These are phyloP conservation scores for Plebejus argus DNA, from an alignment of 2,888 invertebrate genomes.

Conservation along the genomic window DNA sequence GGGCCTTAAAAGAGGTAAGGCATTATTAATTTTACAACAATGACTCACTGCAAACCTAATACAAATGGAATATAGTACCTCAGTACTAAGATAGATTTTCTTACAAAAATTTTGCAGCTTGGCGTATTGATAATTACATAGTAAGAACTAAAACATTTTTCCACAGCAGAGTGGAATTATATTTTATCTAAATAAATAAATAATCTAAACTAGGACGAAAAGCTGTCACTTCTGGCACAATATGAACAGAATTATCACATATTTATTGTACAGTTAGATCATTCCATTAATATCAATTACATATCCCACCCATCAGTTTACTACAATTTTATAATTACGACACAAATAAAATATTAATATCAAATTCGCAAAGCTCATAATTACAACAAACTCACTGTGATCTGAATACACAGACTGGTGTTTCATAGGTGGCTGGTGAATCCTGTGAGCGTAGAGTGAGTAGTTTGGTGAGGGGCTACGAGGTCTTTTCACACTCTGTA, in stretches of 20 bases:
- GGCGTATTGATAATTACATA: too few species aligned
- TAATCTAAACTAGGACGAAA: too few species aligned
- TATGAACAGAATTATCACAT: background rate
- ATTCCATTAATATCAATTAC: background rate
- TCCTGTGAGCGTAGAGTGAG: slow-evolving; percentile 65
- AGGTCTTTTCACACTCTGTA: slow-evolving; percentile 75
- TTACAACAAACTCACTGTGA: slow-evolving; percentile 73
- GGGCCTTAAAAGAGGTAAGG: too few species aligned
- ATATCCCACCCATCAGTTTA: background rate
- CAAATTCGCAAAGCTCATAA: background rate
- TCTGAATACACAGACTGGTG: slow-evolving; percentile 80
- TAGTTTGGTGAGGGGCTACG: slow-evolving; percentile 82
- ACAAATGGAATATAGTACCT: too few species aligned
- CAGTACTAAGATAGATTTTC: too few species aligned
- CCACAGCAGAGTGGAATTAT: too few species aligned
- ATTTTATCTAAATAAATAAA: too few species aligned
- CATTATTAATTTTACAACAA: too few species aligned
- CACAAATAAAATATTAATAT: background rate
- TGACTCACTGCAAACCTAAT: too few species aligned
- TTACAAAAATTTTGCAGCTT: too few species aligned
- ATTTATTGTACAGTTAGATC: too few species aligned
- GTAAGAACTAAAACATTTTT: too few species aligned
- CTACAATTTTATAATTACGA: background rate
- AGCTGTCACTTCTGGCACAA: background rate
- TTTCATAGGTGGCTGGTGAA: slow-evolving; percentile 71